phyloP scores from a whole-genome alignment of 2,797 vertebrate species.

The Helicolenus hilgendorfi region DNA sequence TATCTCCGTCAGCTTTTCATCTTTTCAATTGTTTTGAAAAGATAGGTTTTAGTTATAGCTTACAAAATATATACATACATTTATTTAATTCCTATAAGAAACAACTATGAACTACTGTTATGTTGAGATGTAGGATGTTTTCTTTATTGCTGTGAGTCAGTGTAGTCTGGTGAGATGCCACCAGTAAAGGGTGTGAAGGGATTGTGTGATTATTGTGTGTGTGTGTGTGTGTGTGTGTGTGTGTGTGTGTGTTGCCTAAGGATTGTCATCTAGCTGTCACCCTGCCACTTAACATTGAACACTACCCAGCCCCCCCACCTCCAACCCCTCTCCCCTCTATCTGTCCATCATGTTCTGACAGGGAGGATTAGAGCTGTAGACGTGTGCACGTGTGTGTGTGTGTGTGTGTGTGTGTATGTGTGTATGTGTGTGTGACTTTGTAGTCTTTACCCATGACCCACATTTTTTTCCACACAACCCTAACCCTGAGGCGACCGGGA shows the following conservation, averaged over 20 bases:
- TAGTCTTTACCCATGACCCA: conserved; percentile 72
- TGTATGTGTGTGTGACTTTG: conserved; percentile 22
- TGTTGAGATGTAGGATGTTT: background rate
- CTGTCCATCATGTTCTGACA: conserved; percentile 78
- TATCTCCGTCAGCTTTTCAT: background rate
- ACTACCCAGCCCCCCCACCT: conserved; percentile 12
- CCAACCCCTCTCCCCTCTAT: conserved; percentile 35
- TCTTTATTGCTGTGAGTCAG: background rate
- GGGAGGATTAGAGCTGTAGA: conserved; percentile 68
- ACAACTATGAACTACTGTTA: background rate
- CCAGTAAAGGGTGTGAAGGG: conserved; percentile 19
- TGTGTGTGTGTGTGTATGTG: background rate
- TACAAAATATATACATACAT: background rate
- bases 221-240: conserved; percentile 19
- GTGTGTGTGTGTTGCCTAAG: conserved; percentile 42
- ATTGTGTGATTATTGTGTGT: conserved; percentile 67
- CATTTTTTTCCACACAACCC: conserved; percentile 8
- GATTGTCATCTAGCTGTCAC: conserved; percentile 73
- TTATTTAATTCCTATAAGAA: background rate
- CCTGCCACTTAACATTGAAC: conserved; percentile 70
- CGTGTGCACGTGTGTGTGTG: background rate
- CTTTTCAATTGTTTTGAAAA: background rate
- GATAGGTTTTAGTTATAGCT: background rate
- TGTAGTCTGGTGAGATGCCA: background rate
- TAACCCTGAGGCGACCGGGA: conserved; percentile 45